Base-by-base conservation (phyloP, 2,888 invertebrate genomes). In the Lampropteryx suffumata region DNA sequence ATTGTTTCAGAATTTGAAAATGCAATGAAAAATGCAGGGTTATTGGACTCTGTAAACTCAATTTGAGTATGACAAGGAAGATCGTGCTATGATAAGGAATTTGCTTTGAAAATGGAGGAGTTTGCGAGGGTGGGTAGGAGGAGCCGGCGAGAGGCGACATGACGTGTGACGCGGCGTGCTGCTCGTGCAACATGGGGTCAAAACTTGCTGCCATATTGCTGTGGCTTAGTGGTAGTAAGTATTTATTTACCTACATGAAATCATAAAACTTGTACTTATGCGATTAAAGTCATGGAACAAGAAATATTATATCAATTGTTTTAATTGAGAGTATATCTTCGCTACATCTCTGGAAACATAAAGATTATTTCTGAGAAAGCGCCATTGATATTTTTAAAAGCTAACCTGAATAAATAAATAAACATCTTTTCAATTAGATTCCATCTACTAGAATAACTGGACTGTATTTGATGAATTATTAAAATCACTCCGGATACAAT, bases 401-500 rank as follows among this genome's bases (percentile, higher is more conserved):
- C 30, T 17, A 30, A 47, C 34, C 29, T 14, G 35, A 55, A 65
- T 64, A 64, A 62, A 65, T 65, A 64, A 73, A 76, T 76, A 69
- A 74, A 78, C 74, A 60, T 64, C 59, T 68, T 68, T 71, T 73
- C 70, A 71, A 73, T 74, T 67, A 65, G 65, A 70, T 71, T 64
- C 72, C 68, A 65, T 75, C 64, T 75, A 64, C 60, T 71, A 59
- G 61, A 75, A 73, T 74, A 75, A 71, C 73, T 71, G 72, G 72
- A 73, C 68, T 70, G 67, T 70, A 73, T 70, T 42, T 78, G 79
- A 85, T 88, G 85, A 87, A 88, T 87, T 88, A 89, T 89, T 89
- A 86, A 88, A 88, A 84, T 84, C 83, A 80, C 84, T 85, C 76
- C 68, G 71, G 82, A 80, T 83, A 84, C 83, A 84, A 86, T 85